Conservation (phyloP, 2,113 vertebrate genomes). For the Paedocypris sp. region DNA sequence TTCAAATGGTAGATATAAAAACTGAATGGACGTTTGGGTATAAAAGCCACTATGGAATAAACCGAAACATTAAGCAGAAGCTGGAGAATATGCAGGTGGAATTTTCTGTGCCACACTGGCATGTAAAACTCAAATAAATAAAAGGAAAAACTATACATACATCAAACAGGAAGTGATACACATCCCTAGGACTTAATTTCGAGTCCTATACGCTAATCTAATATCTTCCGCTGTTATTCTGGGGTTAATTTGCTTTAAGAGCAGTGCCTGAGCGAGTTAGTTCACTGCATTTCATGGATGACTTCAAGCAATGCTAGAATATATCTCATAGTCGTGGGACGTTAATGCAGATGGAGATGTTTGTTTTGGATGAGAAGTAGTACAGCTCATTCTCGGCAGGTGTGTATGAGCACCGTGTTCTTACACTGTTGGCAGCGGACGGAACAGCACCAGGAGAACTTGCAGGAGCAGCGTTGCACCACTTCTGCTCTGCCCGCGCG, state of each 20-base stretch:
- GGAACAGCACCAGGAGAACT: constrained; percentile 67
- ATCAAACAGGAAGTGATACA: constrained; percentile 19
- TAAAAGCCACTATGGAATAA: background rate
- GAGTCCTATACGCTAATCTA: background rate
- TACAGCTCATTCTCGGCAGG: constrained; percentile 46
- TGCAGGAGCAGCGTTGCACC: constrained; percentile 63
- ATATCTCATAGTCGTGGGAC: too few species aligned
- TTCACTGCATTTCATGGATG: background rate
- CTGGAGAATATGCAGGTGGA: background rate
- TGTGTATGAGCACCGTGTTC: constrained; percentile 60
- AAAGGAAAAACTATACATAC: constrained; percentile 41
- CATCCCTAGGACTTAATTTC: constrained; percentile 32
- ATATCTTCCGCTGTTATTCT: constrained; percentile 27
- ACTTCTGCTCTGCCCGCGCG: constrained; percentile 52
- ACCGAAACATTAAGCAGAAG: constrained; percentile 26
- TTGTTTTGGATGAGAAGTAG: background rate
- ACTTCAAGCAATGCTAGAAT: too few species aligned
- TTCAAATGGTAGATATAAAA: background rate
- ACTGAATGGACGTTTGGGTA: background rate
- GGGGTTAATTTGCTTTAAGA: constrained; percentile 51
- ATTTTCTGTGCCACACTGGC: background rate
- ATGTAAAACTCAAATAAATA: constrained; percentile 59
- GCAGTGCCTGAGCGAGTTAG: constrained; percentile 48
- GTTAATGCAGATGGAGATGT: background rate
- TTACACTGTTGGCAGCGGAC: constrained; percentile 61